phyloP scores from a whole-genome alignment of 2,113 vertebrate species.

The Carlito syrichta region DNA sequence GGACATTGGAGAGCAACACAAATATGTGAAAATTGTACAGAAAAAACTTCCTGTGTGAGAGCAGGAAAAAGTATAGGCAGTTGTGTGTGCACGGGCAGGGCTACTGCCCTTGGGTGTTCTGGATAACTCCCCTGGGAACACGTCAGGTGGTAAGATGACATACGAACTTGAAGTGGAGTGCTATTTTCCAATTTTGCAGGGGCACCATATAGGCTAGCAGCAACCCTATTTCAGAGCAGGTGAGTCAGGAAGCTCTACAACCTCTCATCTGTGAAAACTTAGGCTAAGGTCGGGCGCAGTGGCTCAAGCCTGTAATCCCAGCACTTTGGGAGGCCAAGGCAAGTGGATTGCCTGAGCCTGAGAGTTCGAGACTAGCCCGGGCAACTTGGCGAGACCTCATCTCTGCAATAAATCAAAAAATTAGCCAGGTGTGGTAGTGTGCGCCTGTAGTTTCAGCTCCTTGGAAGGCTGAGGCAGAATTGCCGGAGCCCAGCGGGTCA shows the following conservation, averaged over 20 bases:
- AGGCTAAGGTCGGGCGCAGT: too few relatives aligned
- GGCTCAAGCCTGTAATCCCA: too few relatives aligned
- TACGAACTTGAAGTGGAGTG: not conserved
- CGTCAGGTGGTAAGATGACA: not conserved
- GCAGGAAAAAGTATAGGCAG: not conserved
- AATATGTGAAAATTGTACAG: not conserved
- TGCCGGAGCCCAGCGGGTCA: too few relatives aligned
- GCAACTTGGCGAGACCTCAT: too few relatives aligned
- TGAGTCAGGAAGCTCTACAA: not conserved
- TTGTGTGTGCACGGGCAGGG: not conserved
- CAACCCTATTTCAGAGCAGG: not conserved
- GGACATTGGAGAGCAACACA: not conserved
- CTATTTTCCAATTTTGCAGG: not conserved
- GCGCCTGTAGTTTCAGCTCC: too few relatives aligned
- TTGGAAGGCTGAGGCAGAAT: too few relatives aligned
- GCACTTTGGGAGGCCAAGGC: too few relatives aligned
- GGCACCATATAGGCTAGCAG: not conserved
- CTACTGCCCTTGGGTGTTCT: not conserved
- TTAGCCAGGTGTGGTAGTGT: too few relatives aligned
- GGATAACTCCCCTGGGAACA: not conserved
- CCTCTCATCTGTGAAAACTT: not conserved
- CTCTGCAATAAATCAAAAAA: too few relatives aligned
- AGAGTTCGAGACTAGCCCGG: too few relatives aligned
- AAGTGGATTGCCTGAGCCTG: too few relatives aligned
- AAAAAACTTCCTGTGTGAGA: not conserved